Base-by-base conservation (phyloP, 92 coral and sea anemone species). In the Paragorgia papillata region DNA sequence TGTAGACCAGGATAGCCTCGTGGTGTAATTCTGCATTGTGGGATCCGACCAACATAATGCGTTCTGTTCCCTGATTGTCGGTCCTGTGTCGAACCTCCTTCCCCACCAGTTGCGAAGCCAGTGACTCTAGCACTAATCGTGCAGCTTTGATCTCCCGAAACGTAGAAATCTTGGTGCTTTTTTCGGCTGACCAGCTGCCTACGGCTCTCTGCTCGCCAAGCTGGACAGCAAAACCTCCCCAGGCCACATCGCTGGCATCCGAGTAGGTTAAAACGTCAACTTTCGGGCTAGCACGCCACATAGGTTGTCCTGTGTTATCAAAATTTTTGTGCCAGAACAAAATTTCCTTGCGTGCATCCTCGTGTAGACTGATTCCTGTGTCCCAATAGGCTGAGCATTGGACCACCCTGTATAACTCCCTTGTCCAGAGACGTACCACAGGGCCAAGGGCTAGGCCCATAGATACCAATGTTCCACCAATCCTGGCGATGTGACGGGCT, bases 371-470 rank as follows among this genome's bases (percentile, higher is more conserved):
- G 29, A 43, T 2, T 19, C 13, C 13, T 19, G 44, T 46, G 57
- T 82, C 89, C 92, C 85, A 89, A 21, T 46, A 79, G 17, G 66
- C 79, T 41, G 64, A 58, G 43, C 41, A 40, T 0, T 61, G 56
- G 40, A 82, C 73, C 57, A 46, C 85, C 15, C 74, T 34, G 66
- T 67, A 82, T n/a, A 82, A 21, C 51, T 56, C 68, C 63, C 86
- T 57, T 49, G 81, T 87, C 88, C 85, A 87, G 24, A 87, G 81
- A 31, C 78, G 65, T 44, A 74, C 85, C 44, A 87, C 91, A 25
- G 88, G 88, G 30, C 85, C 91, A 9, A 87, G 81, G 32, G 91
- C 88, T 33, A 87, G 73, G 20, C 81, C 77, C 90, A 87, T 87
- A 37, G 88, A 87, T 14, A 76, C 80, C 21, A 83, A 27, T 12